phyloP scores from a whole-genome alignment of 1,140 invertebrate genomes.

The Eumeta japonica region DNA sequence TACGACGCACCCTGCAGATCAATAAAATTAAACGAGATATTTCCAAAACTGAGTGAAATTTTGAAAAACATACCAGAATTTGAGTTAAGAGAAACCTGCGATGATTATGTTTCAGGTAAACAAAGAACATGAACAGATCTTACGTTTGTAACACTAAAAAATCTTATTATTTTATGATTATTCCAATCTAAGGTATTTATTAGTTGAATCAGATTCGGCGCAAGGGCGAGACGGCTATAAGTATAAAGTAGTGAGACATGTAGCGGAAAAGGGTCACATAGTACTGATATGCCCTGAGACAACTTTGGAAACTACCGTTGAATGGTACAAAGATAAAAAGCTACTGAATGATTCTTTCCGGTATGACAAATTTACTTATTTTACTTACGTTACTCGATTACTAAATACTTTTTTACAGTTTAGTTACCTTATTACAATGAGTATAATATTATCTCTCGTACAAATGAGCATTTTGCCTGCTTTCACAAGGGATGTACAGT shows the following conservation, averaged over 20 bases:
- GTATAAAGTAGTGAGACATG: slow-evolving; percentile 51
- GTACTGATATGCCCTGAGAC: slow-evolving; percentile 57
- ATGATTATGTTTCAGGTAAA: too few relatives aligned
- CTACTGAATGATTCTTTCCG: slow-evolving; percentile 14
- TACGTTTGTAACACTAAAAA: too few relatives aligned
- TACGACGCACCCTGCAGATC: slow-evolving; percentile 40
- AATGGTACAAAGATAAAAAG: slow-evolving; percentile 17
- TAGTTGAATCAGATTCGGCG: slow-evolving; percentile 6
- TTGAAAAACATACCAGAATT: slow-evolving; percentile 54
- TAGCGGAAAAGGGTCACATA: slow-evolving; percentile 54
- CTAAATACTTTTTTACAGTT: slow-evolving; percentile 7
- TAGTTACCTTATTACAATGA: slow-evolving; percentile 9
- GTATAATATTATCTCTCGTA: slow-evolving; percentile 24
- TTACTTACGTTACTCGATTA: neutral
- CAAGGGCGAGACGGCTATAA: slow-evolving; percentile 31
- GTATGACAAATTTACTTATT: too few relatives aligned
- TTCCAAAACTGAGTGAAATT: slow-evolving; percentile 47
- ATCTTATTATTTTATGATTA: too few relatives aligned
- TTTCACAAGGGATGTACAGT: too few relatives aligned
- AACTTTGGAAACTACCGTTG: slow-evolving; percentile 12
- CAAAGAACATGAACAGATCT: too few relatives aligned
- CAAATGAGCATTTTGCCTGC: too few relatives aligned
- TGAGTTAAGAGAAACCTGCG: slow-evolving; percentile 46
- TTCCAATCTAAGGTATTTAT: too few relatives aligned
- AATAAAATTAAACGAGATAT: slow-evolving; percentile 30